A percentile compares a stretch with the other conserved stretches of the same genome.
phyloP scores from a whole-genome alignment of 2,113 vertebrate species.

The rat (Rattus norvegicus) region GRCr8 NC_086024.1:53193501-53194000 shows the following conservation, averaged over 20 bases:
- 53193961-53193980: neutral
- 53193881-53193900: neutral
- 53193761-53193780: fast-evolving
- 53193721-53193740: neutral
- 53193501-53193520: neutral
- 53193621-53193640: too few relatives aligned
- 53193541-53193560: neutral
- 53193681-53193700: neutral
- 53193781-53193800: neutral
- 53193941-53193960: fast-evolving
- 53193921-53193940: fast-evolving
- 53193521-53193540: fast-evolving
- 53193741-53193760: neutral
- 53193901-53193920: fast-evolving
- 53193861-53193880: neutral
- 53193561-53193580: neutral
- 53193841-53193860: too few relatives aligned
- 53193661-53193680: neutral
- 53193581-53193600: neutral
- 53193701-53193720: neutral
- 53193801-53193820: neutral
- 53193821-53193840: neutral
- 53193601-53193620: too few relatives aligned
- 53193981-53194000: too few relatives aligned
- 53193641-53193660: neutral